Percentiles rank a stretch among this genome's conserved stretches.
phyloP scores from a whole-genome alignment of 2,888 invertebrate species.

The Melinopterus prodromus region DNA sequence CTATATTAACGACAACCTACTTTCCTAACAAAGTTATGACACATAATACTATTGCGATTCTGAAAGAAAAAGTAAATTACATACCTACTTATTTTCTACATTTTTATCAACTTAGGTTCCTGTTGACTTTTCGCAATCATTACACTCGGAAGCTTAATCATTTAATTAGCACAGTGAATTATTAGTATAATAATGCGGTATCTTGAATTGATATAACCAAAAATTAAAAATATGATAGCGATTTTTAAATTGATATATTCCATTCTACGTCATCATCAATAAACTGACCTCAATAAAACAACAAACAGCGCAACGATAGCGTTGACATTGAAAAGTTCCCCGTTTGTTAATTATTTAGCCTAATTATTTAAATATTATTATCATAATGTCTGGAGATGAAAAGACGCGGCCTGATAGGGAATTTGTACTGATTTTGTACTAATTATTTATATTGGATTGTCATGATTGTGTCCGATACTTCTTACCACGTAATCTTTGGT shows the following conservation, averaged over 20 bases:
- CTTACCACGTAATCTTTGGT: conserved; percentile 73
- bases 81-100: background rate
- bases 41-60: no score
- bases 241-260: background rate
- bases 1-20: no score
- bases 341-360: background rate
- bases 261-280: background rate
- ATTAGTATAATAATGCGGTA: background rate
- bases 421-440: no score
- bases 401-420: background rate
- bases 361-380: background rate
- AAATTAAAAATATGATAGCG: background rate
- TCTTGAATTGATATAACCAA: background rate
- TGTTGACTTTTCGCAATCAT: background rate
- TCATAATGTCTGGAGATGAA: background rate
- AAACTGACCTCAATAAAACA: background rate
- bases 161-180: background rate
- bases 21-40: no score
- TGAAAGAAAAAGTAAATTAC: no score
- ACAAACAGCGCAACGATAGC: background rate
- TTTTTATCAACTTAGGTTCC: background rate
- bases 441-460: no score
- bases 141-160: background rate
- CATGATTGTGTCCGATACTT: no score
- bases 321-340: background rate